Evolutionary conservation across 2,888 invertebrate species (phyloP).

Genomic region (Andrena flavipes): DNA sequence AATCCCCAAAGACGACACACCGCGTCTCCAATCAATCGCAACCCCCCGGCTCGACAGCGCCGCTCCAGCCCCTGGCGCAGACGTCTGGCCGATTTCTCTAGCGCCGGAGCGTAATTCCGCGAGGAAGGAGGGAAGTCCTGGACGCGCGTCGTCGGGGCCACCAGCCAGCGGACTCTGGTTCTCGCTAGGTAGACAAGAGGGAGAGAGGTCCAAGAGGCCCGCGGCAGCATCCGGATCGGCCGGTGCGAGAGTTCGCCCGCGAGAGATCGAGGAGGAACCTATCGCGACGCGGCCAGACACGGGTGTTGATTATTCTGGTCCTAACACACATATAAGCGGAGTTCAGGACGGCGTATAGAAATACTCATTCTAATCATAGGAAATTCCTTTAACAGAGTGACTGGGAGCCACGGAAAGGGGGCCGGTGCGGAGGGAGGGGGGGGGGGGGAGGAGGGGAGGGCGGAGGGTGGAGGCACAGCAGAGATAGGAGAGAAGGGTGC

Average conservation of each 20-base stretch:
- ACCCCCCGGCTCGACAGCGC: neutral
- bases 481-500: constrained; percentile 59
- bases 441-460: constrained; percentile 39
- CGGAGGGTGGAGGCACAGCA: constrained; percentile 7
- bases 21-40: neutral
- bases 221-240: constrained; percentile 1
- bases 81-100: neutral
- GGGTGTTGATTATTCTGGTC: constrained; percentile 73
- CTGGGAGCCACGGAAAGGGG: constrained; percentile 49
- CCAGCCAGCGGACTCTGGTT: neutral
- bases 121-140: neutral
- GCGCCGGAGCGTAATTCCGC: neutral
- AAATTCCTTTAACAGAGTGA: constrained; percentile 80
- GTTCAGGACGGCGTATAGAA: constrained; percentile 78
- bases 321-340: constrained; percentile 71
- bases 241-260: constrained; percentile 1
- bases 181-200: neutral
- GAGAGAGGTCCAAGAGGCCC: neutral
- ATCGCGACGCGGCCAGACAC: constrained; percentile 50
- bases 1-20: neutral
- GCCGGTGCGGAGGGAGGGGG: constrained; percentile 20
- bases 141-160: neutral
- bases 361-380: constrained; percentile 84
- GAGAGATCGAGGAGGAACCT: constrained; percentile 26
- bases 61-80: neutral